Conservation (phyloP, 2,797 vertebrate genomes). For the Spinibarbus caldwelli region DNA sequence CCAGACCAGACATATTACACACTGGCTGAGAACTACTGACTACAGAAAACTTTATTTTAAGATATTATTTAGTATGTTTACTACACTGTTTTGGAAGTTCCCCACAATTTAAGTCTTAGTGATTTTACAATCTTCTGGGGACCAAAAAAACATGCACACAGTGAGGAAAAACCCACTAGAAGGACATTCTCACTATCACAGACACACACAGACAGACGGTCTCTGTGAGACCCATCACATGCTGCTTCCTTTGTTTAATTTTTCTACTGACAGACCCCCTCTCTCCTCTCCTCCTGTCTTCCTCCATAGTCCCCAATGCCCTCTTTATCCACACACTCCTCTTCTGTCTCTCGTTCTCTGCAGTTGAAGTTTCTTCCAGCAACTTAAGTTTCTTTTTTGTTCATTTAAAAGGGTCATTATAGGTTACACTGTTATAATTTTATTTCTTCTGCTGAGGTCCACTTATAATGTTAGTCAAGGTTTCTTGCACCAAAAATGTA, state of each 20-base stretch:
- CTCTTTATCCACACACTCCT: constrained; percentile 26
- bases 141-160: not conserved
- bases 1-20: not conserved
- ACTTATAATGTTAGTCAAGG: not conserved
- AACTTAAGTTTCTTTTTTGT: not conserved
- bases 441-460: not conserved
- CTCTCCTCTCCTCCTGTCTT: constrained; percentile 31
- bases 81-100: too few relatives aligned
- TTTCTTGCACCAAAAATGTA: not conserved
- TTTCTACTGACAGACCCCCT: constrained; percentile 33
- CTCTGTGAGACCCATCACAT: constrained; percentile 34
- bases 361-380: constrained; percentile 39
- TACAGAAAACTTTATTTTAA: not conserved
- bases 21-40: not conserved
- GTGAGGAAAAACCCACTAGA: not conserved
- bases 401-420: not conserved
- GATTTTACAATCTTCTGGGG: too few relatives aligned
- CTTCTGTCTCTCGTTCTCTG: constrained; percentile 49
- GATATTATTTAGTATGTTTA: too few relatives aligned
- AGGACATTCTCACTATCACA: constrained; percentile 2
- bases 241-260: constrained; percentile 51
- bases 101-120: too few relatives aligned
- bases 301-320: not conserved
- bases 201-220: not conserved
- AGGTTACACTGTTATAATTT: not conserved